Evolutionary conservation across 2,797 vertebrate species (phyloP).

Genomic region (Heliangelus exortis): DNA sequence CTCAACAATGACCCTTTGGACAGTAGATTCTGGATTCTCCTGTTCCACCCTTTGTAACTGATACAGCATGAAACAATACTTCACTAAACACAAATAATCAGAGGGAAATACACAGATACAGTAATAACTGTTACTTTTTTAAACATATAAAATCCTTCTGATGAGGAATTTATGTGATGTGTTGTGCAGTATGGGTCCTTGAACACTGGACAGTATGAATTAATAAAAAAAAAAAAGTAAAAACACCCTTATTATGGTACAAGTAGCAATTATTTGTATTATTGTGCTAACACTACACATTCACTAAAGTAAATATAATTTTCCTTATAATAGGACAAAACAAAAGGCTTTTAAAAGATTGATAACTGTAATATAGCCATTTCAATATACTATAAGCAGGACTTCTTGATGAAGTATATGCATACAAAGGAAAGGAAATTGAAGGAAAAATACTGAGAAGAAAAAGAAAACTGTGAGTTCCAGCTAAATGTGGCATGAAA

Average conservation of each 20-base stretch:
- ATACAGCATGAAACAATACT: background rate
- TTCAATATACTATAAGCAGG: background rate
- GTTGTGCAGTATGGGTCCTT: background rate
- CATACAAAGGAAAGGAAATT: background rate
- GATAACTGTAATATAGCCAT: background rate
- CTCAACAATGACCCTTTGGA: background rate
- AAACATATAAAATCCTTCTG: background rate
- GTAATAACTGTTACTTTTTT: background rate
- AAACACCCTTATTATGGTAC: background rate
- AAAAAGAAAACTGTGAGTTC: background rate
- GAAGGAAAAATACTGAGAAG: background rate
- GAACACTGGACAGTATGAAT: fast-evolving
- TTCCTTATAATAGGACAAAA: background rate
- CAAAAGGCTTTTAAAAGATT: background rate
- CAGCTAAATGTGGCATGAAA: background rate
- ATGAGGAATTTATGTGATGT: background rate
- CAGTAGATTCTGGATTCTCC: background rate
- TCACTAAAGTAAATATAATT: background rate
- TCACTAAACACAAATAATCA: background rate
- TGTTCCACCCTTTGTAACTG: background rate
- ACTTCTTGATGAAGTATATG: background rate
- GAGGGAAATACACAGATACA: background rate
- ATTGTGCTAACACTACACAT: background rate
- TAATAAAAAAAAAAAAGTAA: background rate
- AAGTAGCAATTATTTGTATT: background rate